Evolutionary conservation across 2,113 vertebrate genomes (phyloP), one percentile per base, ranked within the genome.

Genomic region (Piprites chloris): DNA sequence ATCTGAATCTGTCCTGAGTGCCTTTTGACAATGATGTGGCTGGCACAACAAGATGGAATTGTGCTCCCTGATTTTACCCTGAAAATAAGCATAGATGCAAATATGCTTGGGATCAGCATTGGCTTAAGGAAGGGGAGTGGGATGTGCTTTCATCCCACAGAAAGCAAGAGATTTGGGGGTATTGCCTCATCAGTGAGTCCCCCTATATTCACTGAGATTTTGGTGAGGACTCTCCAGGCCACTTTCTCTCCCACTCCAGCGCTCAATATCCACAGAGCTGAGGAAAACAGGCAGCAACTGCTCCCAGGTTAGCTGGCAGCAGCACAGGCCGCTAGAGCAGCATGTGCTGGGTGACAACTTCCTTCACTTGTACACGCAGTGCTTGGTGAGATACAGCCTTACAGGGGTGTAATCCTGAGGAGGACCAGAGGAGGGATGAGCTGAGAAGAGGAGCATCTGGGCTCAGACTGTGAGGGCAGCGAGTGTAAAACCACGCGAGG

Each of bases 161-260:
- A 49, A 61, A 47, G 32, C 21, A 41, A 55, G 52, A 39, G 11
- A 71, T 47, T 1, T 14, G 7, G 37, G 26, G 11, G 4, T 37
- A 33, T 61, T 83, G 26, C 49, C 23, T 69, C 33, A 14, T 30
- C 1, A 2, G 5, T 2, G 4, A 74, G 37, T 7, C 2, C 20
- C 56, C 39, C 37, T 14, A 27, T 3, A 9, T 33, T 49, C 41
- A 19, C 37, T 6, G 26, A 11, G 19, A 4, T 35, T 28, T 7
- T 6, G 13, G 9, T 30, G 26, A 67, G n/a, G 49, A 8, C 22
- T 32, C 44, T 30, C 22, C 47, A 33, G 46, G 39, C 41, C 44
- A 3, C n/a, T 8, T 52, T 28, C 75, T 50, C 39, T 78, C 39
- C n/a, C 2, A 2, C 32, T 3, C 28, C 1, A 6, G 9, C 0